A percentile compares a stretch with the other conserved stretches of the same genome.
These are phyloP conservation scores for Zaprionus lineosus DNA, from an alignment of 2,888 invertebrate genomes.

Conservation along the genomic window DNA sequence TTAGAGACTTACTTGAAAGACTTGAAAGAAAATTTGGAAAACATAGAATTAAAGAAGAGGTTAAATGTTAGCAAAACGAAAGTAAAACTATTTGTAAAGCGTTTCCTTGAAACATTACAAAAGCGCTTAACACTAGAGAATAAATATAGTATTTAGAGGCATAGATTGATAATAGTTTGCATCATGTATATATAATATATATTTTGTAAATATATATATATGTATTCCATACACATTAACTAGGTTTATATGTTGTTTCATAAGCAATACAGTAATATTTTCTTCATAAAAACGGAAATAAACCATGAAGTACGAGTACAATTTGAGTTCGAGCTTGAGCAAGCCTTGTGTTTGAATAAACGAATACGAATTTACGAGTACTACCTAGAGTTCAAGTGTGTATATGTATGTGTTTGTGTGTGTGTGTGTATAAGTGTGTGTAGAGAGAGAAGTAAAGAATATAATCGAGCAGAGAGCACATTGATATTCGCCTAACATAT, in stretches of 20 bases:
- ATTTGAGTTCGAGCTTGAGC: constrained; percentile 29
- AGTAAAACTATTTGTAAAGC: constrained; percentile 30
- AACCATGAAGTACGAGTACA: constrained; percentile 27
- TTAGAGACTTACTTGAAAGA: constrained; percentile 1
- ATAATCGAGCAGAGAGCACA: constrained; percentile 47
- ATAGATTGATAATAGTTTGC: too few relatives aligned
- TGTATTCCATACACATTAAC: constrained; percentile 51
- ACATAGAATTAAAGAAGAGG: constrained; percentile 24
- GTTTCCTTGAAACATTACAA: constrained; percentile 65
- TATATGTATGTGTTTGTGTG: constrained; percentile 17
- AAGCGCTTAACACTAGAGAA: constrained; percentile 60
- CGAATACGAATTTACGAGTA: too few relatives aligned
- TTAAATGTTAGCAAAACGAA: constrained; percentile 39
- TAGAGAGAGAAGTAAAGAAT: constrained; percentile 26
- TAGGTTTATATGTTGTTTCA: constrained; percentile 18
- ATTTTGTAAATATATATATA: constrained; percentile 24
- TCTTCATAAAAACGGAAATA: constrained; percentile 35
- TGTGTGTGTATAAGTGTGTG: constrained; percentile 15
- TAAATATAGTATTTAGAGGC: too few relatives aligned
- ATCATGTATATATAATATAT: constrained; percentile 21
- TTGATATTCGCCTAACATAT: constrained; percentile 36
- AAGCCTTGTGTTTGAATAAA: constrained; percentile 31
- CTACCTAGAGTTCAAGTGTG: constrained; percentile 22
- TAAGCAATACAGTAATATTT: constrained; percentile 60
- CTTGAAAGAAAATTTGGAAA: constrained; percentile 12